These are phyloP conservation scores for Scleropages formosus DNA, from an alignment of 2,797 vertebrate species.

Conservation along the genomic window DNA sequence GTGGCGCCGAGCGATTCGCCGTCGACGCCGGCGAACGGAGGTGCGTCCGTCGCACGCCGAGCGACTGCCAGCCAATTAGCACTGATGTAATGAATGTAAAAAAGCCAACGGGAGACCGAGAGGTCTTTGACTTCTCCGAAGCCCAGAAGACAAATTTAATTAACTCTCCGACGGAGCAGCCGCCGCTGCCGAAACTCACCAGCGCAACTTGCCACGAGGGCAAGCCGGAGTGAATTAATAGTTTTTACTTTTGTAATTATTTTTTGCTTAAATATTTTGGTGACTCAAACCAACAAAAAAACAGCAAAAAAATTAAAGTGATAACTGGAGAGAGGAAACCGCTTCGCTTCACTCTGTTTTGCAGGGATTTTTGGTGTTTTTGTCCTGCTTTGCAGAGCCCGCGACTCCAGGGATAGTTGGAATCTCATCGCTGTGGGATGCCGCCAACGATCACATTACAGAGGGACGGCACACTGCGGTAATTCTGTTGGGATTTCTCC, in stretches of 20 bases:
- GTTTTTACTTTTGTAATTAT: background rate
- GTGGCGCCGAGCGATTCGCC: background rate
- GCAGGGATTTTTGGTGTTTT: background rate
- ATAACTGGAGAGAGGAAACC: background rate
- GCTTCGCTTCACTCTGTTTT: background rate
- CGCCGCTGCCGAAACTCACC: constrained; percentile 3
- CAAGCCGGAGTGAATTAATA: constrained; percentile 17
- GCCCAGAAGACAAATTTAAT: constrained; percentile 33
- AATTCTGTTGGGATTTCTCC: no score
- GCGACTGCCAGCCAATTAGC: constrained; percentile 25
- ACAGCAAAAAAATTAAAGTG: background rate
- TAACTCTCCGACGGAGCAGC: constrained; percentile 25
- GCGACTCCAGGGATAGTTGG: background rate
- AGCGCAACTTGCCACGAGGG: constrained; percentile 27
- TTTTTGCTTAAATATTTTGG: background rate
- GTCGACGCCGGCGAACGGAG: background rate
- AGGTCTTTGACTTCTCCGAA: constrained; percentile 15
- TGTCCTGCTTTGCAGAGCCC: no score
- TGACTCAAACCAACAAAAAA: background rate
- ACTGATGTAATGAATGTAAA: constrained; percentile 22
- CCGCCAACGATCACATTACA: no score
- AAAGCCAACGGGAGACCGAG: constrained; percentile 11
- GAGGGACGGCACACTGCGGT: no score
- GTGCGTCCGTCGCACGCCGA: background rate
- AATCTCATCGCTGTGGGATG: background rate